Evolutionary conservation across 2,888 invertebrate genomes (phyloP).

Genomic region (Morpho helenor): DNA sequence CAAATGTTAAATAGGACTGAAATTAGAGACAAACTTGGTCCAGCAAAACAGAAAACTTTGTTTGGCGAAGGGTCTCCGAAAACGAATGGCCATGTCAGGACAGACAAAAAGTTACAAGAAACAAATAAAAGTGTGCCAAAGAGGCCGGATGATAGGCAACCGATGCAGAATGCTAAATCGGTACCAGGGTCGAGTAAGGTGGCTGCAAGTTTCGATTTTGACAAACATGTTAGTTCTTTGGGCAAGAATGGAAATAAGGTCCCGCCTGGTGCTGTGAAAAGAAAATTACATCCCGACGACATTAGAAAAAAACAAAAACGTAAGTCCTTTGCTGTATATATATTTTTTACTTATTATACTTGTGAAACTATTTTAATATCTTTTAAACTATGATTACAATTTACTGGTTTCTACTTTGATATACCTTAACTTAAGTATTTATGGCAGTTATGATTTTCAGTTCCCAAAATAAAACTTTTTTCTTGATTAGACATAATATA

Average conservation of each 20-base stretch:
- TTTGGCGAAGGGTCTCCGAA: conserved; percentile 37
- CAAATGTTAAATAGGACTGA: conserved; percentile 37
- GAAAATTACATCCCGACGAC: conserved; percentile 49
- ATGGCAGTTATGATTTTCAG: too few species aligned
- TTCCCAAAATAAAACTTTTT: too few species aligned
- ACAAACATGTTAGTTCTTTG: conserved; percentile 63
- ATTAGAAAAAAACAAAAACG: conserved; percentile 50
- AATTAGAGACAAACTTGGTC: conserved; percentile 41
- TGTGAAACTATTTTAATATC: neutral
- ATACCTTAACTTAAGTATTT: too few species aligned
- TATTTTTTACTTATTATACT: neutral
- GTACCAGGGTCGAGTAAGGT: conserved; percentile 52
- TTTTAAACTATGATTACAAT: neutral
- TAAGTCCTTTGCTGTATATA: conserved; percentile 34
- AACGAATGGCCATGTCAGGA: conserved; percentile 33
- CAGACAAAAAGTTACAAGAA: conserved; percentile 30
- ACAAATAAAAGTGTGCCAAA: conserved; percentile 42
- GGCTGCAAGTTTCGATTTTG: conserved; percentile 60
- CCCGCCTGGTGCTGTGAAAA: conserved; percentile 70
- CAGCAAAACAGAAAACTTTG: conserved; percentile 40
- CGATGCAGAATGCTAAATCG: conserved; percentile 32
- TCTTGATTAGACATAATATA: too few species aligned
- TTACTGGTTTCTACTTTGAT: neutral
- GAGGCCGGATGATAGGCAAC: conserved; percentile 47
- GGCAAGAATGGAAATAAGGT: conserved; percentile 55